A percentile compares a stretch with the other conserved stretches of the same genome.
Evolutionary conservation across 1,140 invertebrate species (phyloP).

Genomic region (Polyergus mexicanus): DNA sequence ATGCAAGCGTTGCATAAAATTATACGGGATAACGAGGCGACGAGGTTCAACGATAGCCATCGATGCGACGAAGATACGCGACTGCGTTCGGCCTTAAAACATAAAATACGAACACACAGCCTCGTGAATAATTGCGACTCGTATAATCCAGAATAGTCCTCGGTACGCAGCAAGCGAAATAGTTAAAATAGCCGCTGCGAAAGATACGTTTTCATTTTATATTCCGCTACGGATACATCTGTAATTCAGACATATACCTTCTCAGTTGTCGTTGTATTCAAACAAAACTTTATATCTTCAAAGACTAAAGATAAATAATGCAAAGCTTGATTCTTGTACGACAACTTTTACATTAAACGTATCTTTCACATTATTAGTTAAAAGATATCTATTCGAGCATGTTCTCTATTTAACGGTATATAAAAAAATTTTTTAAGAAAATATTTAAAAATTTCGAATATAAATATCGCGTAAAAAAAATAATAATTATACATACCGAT

Average conservation of each 20-base stretch:
- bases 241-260: slow-evolving; percentile 8
- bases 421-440: not conserved
- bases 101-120: slow-evolving; percentile 18
- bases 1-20: slow-evolving; percentile 51
- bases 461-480: not conserved
- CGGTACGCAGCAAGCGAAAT: slow-evolving; percentile 12
- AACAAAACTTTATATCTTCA: slow-evolving; percentile 1
- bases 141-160: slow-evolving; percentile 34
- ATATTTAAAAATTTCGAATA: not conserved
- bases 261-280: not conserved
- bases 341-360: not conserved
- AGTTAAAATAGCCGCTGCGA: slow-evolving; percentile 16
- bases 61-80: slow-evolving; percentile 45
- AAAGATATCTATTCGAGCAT: not conserved
- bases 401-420: not conserved
- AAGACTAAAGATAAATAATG: not conserved
- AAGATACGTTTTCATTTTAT: slow-evolving; percentile 15
- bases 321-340: not conserved
- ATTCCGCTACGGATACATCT: not conserved
- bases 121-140: slow-evolving; percentile 51
- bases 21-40: slow-evolving; percentile 46
- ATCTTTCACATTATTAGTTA: not conserved
- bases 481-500: slow-evolving; percentile 11
- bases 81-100: slow-evolving; percentile 48
- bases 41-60: slow-evolving; percentile 30